These are phyloP conservation scores for Macrocentrus cingulum DNA, from an alignment of 1,140 invertebrate genomes.

Conservation along the genomic window DNA sequence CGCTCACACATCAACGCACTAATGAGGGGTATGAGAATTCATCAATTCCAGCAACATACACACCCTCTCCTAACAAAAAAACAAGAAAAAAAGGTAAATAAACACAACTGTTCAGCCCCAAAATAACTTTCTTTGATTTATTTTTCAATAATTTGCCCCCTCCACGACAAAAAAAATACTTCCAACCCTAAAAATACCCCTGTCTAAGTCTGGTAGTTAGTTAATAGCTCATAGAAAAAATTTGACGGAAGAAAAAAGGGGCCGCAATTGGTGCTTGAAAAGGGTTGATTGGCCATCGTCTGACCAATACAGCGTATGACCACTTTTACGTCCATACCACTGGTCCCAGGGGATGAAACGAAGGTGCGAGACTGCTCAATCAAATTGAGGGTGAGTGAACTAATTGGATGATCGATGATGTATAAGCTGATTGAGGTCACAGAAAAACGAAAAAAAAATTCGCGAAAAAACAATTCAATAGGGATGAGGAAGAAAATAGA, in stretches of 20 bases:
- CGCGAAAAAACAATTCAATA: background rate
- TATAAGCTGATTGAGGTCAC: no score
- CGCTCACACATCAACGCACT: conserved; percentile 34
- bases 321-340: no score
- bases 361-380: conserved; percentile 2
- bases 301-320: background rate
- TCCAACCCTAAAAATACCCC: no score
- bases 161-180: no score
- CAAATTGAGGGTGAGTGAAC: conserved; percentile 21
- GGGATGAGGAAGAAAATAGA: background rate
- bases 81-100: conserved; percentile 17
- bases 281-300: conserved; percentile 57
- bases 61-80: background rate
- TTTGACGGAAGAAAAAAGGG: no score
- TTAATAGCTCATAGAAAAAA: no score
- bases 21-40: conserved; percentile 43
- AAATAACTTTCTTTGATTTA: no score
- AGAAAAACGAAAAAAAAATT: no score
- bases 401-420: conserved; percentile 60
- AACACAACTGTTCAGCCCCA: conserved; percentile 26
- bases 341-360: background rate
- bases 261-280: conserved; percentile 57
- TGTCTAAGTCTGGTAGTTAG: no score
- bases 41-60: conserved; percentile 49
- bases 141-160: background rate